Evolutionary conservation across 2,797 vertebrate genomes (phyloP), one percentile per base, ranked within the genome.

Genomic region (Acanthiza pusilla): DNA sequence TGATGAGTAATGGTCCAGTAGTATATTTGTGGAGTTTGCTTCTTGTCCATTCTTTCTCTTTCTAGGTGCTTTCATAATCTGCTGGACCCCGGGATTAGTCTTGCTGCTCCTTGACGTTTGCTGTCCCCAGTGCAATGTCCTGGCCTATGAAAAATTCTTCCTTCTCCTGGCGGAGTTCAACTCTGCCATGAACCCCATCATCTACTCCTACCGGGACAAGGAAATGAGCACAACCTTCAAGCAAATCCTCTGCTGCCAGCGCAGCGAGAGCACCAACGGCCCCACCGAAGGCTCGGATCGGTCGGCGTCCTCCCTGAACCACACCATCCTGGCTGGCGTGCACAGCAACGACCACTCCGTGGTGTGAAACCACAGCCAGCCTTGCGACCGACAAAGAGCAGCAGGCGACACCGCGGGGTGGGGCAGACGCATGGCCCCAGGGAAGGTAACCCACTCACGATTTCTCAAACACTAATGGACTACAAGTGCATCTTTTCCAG

Each of bases 141-240:
- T 99, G 91, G 98, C 98, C 77, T 99, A 98, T 5, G 99, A 99
- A 95, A 99, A 99, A 96, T 99, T 99, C 97, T 99, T 99, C 98
- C 98, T 99, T 34, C 98, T 99, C 54, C 98, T 99, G 10, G 99
- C 99, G 0, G 99, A 99, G 96, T 99, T 99, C 98, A 99, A 99
- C 97, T 99, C 99, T 0, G 99, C 99, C 95, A 99, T 99, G 99
- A 99, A 99, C 97, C 99, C 99, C 95, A 99, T 99, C 97, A 99
- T 99, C 97, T 99, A 99, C 97, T 99, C 99, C 53, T 99, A 99
- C 96, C 98, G 99, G 3, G 99, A 99, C 98, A 99, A 99, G 93
- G 99, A 99, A 97, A 99, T 99, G 99, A 99, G 99, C 0, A 97
- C 99, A 5, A 99, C 99, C 74, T 99, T 99, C 98, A 98, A 98